These are phyloP conservation scores for Condylura cristata DNA, from an alignment of 2,113 vertebrate species.

Conservation along the genomic window DNA sequence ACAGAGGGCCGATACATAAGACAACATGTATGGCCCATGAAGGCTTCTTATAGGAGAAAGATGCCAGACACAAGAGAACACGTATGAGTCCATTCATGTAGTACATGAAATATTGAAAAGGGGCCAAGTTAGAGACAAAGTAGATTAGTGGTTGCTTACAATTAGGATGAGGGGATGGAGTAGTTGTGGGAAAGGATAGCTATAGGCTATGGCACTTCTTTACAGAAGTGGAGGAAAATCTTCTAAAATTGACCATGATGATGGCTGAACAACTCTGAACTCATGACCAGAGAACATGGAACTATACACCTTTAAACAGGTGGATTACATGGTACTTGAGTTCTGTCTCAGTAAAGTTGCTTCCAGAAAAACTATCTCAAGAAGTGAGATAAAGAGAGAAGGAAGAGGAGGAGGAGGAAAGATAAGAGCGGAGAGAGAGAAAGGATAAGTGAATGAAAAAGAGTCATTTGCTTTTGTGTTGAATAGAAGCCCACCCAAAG, in stretches of 20 bases:
- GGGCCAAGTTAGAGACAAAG: background rate
- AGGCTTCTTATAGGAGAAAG: background rate
- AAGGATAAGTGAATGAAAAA: background rate
- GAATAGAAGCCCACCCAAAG: background rate
- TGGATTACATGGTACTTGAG: background rate
- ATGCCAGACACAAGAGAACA: background rate
- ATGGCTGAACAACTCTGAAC: background rate
- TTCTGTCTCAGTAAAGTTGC: background rate
- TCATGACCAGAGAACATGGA: background rate
- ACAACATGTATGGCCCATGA: background rate
- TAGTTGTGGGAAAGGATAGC: background rate
- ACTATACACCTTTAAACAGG: background rate
- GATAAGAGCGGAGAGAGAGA: no score
- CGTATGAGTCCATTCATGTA: background rate
- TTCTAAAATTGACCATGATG: slow-evolving; percentile 10
- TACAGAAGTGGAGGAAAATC: background rate
- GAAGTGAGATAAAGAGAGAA: no score
- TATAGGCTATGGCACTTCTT: slow-evolving; percentile 1
- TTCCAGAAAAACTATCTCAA: no score
- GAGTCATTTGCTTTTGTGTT: background rate
- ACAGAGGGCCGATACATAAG: background rate
- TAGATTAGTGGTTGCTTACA: background rate
- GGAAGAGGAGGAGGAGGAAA: no score
- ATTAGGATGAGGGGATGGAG: background rate
- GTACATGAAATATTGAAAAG: slow-evolving; percentile 1